Evolutionary conservation across 2,797 vertebrate species (phyloP).

Genomic region (Carcharodon carcharias): DNA sequence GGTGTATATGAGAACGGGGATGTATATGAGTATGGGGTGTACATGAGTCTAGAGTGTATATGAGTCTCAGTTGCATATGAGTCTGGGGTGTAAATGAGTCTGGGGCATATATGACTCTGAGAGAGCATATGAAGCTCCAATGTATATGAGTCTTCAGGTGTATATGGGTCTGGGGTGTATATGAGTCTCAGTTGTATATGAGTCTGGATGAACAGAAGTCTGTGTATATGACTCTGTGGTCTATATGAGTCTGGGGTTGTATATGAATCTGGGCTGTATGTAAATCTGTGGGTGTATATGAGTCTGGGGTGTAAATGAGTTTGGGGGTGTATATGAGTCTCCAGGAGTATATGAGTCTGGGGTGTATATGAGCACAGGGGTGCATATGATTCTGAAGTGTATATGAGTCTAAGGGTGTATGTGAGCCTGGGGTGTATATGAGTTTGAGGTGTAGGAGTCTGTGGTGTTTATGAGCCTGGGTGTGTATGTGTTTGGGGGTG

Average conservation of each 20-base stretch:
- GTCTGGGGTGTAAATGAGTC: no score
- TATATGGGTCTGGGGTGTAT: background rate
- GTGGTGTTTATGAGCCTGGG: background rate
- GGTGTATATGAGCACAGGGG: background rate
- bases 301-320: background rate
- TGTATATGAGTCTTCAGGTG: background rate
- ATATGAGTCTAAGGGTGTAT: background rate
- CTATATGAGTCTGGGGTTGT: background rate
- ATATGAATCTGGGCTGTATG: background rate
- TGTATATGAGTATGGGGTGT: no score
- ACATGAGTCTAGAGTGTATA: no score
- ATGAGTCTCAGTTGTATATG: background rate
- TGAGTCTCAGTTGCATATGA: no score
- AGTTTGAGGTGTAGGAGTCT: background rate
- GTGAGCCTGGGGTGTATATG: background rate
- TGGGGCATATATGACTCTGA: no score
- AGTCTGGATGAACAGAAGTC: background rate
- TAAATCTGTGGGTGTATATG: no score
- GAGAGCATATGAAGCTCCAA: no score
- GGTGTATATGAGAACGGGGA: background rate
- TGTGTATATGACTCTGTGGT: background rate
- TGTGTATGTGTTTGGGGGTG: background rate
- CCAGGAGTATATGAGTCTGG: background rate
- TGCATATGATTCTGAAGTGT: no score
- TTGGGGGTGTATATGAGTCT: background rate